Conservation (phyloP, 2,797 vertebrate species). For the Coregonus suidteri region DNA sequence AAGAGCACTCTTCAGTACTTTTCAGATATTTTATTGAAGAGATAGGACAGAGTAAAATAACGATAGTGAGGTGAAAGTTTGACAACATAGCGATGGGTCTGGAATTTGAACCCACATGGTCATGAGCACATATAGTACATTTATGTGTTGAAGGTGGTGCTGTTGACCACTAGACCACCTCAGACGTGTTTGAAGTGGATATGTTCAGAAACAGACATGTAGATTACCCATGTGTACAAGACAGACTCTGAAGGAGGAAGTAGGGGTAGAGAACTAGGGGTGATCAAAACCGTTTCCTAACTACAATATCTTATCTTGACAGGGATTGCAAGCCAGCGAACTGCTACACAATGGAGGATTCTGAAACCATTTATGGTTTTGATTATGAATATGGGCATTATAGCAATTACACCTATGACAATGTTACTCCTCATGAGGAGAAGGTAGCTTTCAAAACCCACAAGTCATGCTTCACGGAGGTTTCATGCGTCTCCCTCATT, state of each 20-base stretch:
- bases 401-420: conserved; percentile 29
- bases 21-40: not conserved
- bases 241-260: too few species aligned
- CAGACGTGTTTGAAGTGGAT: too few species aligned
- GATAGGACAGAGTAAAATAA: not conserved
- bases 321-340: conserved; percentile 46
- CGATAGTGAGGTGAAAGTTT: not conserved
- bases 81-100: not conserved
- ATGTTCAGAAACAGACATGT: too few species aligned
- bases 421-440: not conserved
- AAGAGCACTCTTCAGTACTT: not conserved
- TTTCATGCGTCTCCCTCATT: conserved; percentile 61
- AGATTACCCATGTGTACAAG: too few species aligned
- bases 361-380: not conserved
- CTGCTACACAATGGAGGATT: conserved; percentile 44
- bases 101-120: not conserved
- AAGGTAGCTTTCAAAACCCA: not conserved
- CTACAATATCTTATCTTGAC: not conserved
- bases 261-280: not conserved
- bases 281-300: not conserved
- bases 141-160: too few species aligned
- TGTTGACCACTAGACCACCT: too few species aligned
- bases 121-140: too few species aligned
- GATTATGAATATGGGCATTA: not conserved
- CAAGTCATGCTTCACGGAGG: conserved; percentile 45